Conservation (phyloP, 2,797 vertebrate genomes). For the Sebastolobus alascanus region DNA sequence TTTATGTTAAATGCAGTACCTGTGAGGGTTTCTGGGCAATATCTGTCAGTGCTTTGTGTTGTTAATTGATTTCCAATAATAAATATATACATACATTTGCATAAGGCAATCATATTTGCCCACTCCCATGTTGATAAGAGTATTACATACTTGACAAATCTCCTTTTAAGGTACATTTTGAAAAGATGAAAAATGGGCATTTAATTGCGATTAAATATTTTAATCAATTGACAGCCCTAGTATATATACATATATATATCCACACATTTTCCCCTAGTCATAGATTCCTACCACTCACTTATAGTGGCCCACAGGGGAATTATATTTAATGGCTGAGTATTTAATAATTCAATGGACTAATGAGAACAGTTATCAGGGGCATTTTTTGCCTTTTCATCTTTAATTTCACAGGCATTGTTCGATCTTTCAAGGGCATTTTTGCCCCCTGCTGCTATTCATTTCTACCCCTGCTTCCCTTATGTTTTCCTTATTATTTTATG, state of each 20-base stretch:
- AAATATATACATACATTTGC: too few species aligned
- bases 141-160: too few species aligned
- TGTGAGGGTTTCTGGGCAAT: too few species aligned
- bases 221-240: too few species aligned
- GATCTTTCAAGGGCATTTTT: conserved; percentile 61
- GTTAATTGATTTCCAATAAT: too few species aligned
- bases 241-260: not conserved
- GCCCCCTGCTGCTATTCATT: conserved; percentile 57
- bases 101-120: too few species aligned
- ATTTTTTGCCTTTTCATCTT: conserved; percentile 54
- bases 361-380: conserved; percentile 47
- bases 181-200: too few species aligned
- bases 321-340: conserved; percentile 39
- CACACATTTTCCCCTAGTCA: not conserved
- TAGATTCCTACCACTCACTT: conserved; percentile 10
- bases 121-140: too few species aligned
- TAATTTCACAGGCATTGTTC: conserved; percentile 51
- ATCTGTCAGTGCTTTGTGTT: too few species aligned
- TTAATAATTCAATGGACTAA: conserved; percentile 66
- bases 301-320: conserved; percentile 27
- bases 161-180: too few species aligned
- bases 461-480: conserved; percentile 38
- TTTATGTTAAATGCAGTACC: too few species aligned
- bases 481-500: conserved; percentile 67
- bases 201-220: too few species aligned